phyloP scores from a whole-genome alignment of 2,888 invertebrate species.

The Zootermopsis nevadensis region DNA sequence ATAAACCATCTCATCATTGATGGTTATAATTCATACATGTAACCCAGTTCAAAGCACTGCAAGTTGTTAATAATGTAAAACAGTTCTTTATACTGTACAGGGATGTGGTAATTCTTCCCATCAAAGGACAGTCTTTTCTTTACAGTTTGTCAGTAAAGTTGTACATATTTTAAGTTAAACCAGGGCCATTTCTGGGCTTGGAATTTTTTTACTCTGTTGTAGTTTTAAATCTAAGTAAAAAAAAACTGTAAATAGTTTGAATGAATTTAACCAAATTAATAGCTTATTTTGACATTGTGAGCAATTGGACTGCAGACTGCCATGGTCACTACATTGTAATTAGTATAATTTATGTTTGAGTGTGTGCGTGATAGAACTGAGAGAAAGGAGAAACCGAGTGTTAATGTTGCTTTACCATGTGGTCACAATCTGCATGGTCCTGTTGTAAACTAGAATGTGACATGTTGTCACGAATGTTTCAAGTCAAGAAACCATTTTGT shows the following conservation, averaged over 20 bases:
- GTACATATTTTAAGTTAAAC: constrained; percentile 17
- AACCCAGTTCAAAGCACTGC: not conserved
- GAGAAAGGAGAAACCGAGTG: not conserved
- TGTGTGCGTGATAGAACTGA: constrained; percentile 2
- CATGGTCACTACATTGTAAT: constrained; percentile 31
- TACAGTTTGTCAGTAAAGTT: constrained; percentile 19
- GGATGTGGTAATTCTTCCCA: constrained; percentile 10
- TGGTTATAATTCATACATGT: constrained; percentile 26
- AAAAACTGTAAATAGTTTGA: constrained; percentile 30
- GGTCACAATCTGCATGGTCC: constrained; percentile 5
- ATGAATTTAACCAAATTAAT: constrained; percentile 9
- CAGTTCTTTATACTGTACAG: not conserved
- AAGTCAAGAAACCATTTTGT: constrained; percentile 39
- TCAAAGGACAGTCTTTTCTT: constrained; percentile 20
- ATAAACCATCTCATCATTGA: constrained; percentile 32
- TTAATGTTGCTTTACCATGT: constrained; percentile 31
- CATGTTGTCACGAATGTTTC: constrained; percentile 51
- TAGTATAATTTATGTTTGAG: constrained; percentile 18
- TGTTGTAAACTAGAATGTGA: constrained; percentile 48
- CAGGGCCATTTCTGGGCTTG: constrained; percentile 14
- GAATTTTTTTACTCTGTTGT: constrained; percentile 30
- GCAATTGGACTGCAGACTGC: constrained; percentile 8
- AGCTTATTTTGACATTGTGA: constrained; percentile 40
- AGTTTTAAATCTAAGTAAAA: constrained; percentile 29
- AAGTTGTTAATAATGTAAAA: constrained; percentile 15